These are phyloP conservation scores for Pseudorhombus dupliciocellatus DNA, from an alignment of 2,113 vertebrate species.

Conservation along the genomic window DNA sequence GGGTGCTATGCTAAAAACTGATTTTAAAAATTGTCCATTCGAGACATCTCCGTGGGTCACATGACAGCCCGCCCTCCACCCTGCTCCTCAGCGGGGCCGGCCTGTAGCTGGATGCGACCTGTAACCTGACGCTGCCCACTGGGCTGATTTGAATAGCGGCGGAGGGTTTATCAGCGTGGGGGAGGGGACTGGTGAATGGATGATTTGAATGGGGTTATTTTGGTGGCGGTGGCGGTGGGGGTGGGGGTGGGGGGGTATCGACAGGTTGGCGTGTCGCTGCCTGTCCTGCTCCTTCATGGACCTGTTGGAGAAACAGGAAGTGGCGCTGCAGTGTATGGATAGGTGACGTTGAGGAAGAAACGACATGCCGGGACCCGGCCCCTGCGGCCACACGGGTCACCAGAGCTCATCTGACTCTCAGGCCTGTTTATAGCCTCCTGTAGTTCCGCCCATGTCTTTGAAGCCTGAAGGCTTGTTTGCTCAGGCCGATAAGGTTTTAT, in stretches of 20 bases:
- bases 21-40: neutral
- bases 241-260: constrained; percentile 36
- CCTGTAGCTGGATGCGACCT: constrained; percentile 27
- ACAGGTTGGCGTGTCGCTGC: constrained; percentile 33
- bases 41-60: constrained; percentile 20
- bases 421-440: constrained; percentile 30
- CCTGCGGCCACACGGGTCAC: neutral
- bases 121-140: constrained; percentile 63
- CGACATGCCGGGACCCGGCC: no score
- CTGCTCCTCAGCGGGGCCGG: constrained; percentile 30
- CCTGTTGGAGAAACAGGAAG: constrained; percentile 49
- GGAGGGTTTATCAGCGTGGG: constrained; percentile 38
- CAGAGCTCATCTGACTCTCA: constrained; percentile 36
- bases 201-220: constrained; percentile 63
- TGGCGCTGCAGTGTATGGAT: no score
- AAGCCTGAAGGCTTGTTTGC: constrained; percentile 70
- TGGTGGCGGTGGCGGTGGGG: no score
- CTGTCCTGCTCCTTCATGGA: constrained; percentile 55
- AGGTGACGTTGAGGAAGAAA: no score
- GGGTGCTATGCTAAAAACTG: no score
- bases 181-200: constrained; percentile 20
- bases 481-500: constrained; percentile 71
- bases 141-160: constrained; percentile 72
- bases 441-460: constrained; percentile 62
- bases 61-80: constrained; percentile 30